phyloP scores from a whole-genome alignment of 2,113 vertebrate genomes.

The Setophaga kirtlandii region DNA sequence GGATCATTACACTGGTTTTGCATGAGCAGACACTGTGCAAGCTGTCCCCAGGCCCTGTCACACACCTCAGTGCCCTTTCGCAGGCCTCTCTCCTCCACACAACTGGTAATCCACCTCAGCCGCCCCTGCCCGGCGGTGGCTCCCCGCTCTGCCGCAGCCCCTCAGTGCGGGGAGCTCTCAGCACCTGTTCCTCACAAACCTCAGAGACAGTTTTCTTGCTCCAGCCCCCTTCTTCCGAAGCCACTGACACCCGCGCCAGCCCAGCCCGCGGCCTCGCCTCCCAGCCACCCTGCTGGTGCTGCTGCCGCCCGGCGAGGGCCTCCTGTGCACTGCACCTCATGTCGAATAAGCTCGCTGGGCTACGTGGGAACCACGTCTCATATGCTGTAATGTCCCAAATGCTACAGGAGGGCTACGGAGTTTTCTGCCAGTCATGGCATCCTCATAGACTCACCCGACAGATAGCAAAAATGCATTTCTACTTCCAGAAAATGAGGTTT shows the following conservation, averaged over 20 bases:
- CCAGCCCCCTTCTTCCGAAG: not conserved
- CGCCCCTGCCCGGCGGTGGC: not conserved
- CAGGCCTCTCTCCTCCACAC: constrained; percentile 58
- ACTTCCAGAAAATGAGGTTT: constrained; percentile 10
- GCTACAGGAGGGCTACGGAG: constrained; percentile 30
- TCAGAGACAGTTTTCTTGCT: constrained; percentile 45
- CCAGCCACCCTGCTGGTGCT: not conserved
- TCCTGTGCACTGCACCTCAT: constrained; percentile 77
- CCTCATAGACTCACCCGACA: constrained; percentile 48
- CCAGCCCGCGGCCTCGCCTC: not conserved
- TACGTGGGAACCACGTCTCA: not conserved
- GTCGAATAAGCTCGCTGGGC: constrained; percentile 58
- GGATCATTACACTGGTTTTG: constrained; percentile 50
- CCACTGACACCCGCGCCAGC: constrained; percentile 26
- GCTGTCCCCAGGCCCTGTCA: not conserved
- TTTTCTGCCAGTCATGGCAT: constrained; percentile 24
- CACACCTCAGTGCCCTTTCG: constrained; percentile 18
- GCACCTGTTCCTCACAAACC: constrained; percentile 43
- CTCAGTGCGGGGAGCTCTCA: not conserved
- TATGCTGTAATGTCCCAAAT: constrained; percentile 43
- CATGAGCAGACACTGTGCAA: not conserved
- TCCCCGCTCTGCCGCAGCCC: not conserved
- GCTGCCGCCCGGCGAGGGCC: constrained; percentile 41
- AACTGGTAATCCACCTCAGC: constrained; percentile 79
- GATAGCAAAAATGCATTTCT: constrained; percentile 44